These are phyloP conservation scores for Ceriagrion tenellum DNA, from an alignment of 2,888 invertebrate genomes.

Conservation along the genomic window DNA sequence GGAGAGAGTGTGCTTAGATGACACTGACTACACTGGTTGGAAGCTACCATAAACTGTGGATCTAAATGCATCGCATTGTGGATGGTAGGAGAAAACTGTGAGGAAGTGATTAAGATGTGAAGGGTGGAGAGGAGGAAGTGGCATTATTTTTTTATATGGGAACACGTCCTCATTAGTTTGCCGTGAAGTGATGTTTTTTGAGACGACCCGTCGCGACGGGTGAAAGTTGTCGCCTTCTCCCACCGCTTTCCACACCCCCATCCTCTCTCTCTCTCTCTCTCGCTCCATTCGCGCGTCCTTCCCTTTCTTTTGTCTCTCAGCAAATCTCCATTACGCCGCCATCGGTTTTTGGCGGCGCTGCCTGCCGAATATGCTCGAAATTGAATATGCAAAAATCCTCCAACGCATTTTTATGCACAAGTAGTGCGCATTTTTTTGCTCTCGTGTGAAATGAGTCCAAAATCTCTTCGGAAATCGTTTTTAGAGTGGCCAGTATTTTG, in stretches of 20 bases:
- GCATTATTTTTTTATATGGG: neutral
- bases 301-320: neutral
- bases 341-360: neutral
- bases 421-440: no score
- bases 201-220: no score
- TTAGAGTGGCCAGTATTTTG: neutral
- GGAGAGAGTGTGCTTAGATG: no score
- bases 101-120: neutral
- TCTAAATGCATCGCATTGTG: neutral
- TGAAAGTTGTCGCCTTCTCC: neutral
- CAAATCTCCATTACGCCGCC: neutral
- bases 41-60: no score
- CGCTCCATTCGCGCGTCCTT: neutral
- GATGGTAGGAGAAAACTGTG: neutral
- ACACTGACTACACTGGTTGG: no score
- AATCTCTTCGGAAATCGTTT: neutral
- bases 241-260: neutral
- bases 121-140: neutral
- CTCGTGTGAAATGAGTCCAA: neutral
- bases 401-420: no score
- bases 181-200: slow-evolving; percentile 3
- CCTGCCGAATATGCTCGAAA: neutral
- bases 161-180: neutral
- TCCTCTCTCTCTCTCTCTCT: neutral
- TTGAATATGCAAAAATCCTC: neutral